Percentiles rank a stretch among this genome's conserved stretches.
These are phyloP conservation scores for Sitophilus oryzae DNA, from an alignment of 1,140 invertebrate species.

Conservation along the genomic window DNA sequence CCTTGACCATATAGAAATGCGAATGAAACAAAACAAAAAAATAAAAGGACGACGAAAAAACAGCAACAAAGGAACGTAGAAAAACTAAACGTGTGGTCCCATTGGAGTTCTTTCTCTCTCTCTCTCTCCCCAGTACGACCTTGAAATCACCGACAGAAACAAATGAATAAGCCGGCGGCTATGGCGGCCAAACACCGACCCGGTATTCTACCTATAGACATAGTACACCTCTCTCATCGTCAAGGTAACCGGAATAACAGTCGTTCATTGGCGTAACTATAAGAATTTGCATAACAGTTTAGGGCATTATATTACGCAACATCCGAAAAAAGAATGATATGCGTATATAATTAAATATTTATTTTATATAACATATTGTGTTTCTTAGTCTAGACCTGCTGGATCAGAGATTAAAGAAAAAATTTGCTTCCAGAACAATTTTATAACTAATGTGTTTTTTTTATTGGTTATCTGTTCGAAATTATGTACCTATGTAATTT, in stretches of 20 bases:
- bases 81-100: not conserved
- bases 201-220: slow-evolving; percentile 4
- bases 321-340: no score
- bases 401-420: no score
- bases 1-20: no score
- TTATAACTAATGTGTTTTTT: no score
- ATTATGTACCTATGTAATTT: no score
- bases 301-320: no score
- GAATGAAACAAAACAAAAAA: no score
- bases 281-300: not conserved
- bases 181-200: slow-evolving; percentile 5
- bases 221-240: slow-evolving; percentile 1
- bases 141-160: slow-evolving; percentile 5
- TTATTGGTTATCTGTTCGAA: no score
- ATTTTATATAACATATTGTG: no score
- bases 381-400: no score
- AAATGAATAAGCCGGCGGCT: slow-evolving; percentile 7
- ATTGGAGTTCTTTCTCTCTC: not conserved
- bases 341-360: no score
- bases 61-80: not conserved
- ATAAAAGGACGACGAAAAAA: not conserved
- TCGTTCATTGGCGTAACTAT: not conserved
- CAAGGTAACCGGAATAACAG: slow-evolving; percentile 2
- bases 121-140: not conserved
- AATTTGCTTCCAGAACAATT: no score